Conservation (phyloP, 2,113 vertebrate species). For the Apteryx mantelli region DNA sequence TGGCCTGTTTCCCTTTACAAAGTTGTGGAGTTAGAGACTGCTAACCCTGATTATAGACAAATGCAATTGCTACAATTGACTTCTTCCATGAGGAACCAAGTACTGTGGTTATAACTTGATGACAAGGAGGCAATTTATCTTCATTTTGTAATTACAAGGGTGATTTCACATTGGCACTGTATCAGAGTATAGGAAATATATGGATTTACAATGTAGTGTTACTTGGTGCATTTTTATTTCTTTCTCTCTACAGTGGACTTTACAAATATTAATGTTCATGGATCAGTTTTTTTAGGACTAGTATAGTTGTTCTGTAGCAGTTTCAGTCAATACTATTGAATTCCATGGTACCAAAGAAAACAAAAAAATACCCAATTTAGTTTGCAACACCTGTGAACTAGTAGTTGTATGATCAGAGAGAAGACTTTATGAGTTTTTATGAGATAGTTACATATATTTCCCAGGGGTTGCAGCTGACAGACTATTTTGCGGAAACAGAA, state of each 20-base stretch:
- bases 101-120: background rate
- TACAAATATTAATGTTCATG: background rate
- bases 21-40: background rate
- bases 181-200: background rate
- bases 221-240: background rate
- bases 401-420: background rate
- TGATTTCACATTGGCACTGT: background rate
- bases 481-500: background rate
- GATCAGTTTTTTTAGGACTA: background rate
- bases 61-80: background rate
- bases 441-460: background rate
- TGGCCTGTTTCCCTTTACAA: background rate
- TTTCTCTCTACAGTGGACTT: background rate
- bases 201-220: background rate
- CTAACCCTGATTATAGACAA: background rate
- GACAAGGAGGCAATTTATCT: background rate
- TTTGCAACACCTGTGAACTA: background rate
- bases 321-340: background rate
- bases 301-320: background rate
- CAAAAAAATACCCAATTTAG: background rate
- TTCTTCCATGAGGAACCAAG: background rate
- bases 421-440: background rate
- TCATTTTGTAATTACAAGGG: background rate
- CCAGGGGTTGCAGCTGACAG: background rate
- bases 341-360: background rate